Percentiles rank a stretch among this genome's conserved stretches.
Conservation (phyloP, 2,113 vertebrate genomes). For the Pseudonaja textilis region DNA sequence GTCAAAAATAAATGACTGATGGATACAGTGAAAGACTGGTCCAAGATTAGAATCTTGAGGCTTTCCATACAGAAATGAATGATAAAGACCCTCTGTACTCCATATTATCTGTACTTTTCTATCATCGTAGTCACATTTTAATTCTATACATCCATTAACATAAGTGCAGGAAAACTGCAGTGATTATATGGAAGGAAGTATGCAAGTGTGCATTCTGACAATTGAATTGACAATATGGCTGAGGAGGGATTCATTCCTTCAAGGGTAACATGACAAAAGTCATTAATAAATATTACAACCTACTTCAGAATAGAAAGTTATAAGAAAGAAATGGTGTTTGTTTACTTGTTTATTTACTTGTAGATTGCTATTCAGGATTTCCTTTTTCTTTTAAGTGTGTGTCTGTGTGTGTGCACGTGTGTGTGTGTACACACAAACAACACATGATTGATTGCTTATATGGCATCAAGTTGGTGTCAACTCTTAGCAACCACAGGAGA, state of each 20-base stretch:
- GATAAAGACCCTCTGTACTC: slow-evolving; percentile 35
- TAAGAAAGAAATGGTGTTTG: background rate
- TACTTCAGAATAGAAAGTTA: slow-evolving; percentile 8
- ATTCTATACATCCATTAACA: background rate
- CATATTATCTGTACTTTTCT: background rate
- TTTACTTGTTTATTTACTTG: background rate
- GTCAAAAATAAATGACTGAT: slow-evolving; percentile 64
- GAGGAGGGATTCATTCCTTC: slow-evolving; percentile 8
- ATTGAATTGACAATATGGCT: background rate
- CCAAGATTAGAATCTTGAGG: slow-evolving; percentile 54
- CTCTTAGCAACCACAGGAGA: background rate
- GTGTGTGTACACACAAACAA: too few relatives aligned
- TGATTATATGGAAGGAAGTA: background rate
- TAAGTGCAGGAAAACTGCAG: background rate
- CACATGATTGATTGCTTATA: background rate
- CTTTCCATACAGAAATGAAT: slow-evolving; percentile 43
- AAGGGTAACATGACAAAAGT: background rate
- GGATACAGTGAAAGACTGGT: slow-evolving; percentile 40
- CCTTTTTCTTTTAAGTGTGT: background rate
- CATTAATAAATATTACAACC: background rate
- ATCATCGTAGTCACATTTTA: background rate
- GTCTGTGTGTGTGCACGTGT: accelerated
- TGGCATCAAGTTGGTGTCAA: background rate
- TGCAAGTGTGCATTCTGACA: background rate
- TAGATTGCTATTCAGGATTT: background rate